Evolutionary conservation across 2,113 vertebrate genomes (phyloP).

Genomic region (Pseudopodoces humilis): DNA sequence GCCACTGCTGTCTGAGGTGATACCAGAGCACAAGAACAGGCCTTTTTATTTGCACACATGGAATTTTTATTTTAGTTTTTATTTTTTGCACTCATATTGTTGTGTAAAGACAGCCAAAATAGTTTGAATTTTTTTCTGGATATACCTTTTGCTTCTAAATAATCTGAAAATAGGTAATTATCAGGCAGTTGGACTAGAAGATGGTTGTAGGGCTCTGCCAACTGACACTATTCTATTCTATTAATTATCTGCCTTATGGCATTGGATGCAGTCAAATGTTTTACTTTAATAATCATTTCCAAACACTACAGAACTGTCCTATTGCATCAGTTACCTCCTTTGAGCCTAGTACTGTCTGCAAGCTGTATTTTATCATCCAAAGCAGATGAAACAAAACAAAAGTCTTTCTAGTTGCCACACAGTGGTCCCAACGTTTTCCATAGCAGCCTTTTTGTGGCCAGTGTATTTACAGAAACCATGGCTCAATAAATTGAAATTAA

Average conservation of each 20-base stretch:
- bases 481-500: background rate
- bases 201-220: background rate
- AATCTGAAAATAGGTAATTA: background rate
- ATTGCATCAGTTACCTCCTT: background rate
- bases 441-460: background rate
- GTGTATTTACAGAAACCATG: background rate
- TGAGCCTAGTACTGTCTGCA: background rate
- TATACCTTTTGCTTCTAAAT: background rate
- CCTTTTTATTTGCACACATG: background rate
- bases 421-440: background rate
- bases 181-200: background rate
- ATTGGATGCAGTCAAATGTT: background rate
- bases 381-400: background rate
- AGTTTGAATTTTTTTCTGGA: background rate
- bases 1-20: background rate
- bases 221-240: background rate
- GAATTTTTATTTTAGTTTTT: background rate
- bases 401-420: background rate
- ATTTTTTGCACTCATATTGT: background rate
- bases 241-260: background rate
- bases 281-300: background rate
- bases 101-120: background rate
- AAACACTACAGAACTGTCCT: background rate
- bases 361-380: background rate
- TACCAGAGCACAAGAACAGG: background rate